Base-by-base conservation (phyloP, 2,888 invertebrate species). In the Megastigmus dorsalis region DNA sequence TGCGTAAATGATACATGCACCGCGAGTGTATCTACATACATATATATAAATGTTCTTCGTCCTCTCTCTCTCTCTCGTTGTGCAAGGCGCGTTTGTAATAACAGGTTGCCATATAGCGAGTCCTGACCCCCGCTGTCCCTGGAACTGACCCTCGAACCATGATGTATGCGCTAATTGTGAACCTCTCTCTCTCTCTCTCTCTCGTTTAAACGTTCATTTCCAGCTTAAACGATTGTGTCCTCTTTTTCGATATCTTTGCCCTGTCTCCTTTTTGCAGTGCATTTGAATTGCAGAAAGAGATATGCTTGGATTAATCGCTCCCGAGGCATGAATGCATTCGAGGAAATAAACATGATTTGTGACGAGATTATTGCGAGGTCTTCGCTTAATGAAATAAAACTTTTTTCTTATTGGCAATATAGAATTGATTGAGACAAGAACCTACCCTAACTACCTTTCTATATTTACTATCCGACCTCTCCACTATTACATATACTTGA, bases 131-230 rank as follows among this genome's bases (percentile, higher is more conserved):
- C 78, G 77, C 78, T 70, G 79, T 43, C 74, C 72, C 73, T 60
- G 63, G 66, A 43, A 79, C 79, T 74, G 80, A 78, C 79, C 83
- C 81, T 82, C 80, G 77, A 76, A 80, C 82, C 79, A 79, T 85
- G 85, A 85, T 85, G 84, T 84, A 85, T 84, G 85, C 84, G 84
- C 83, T 86, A 85, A 86, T 86, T 85, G 84, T 82, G 82, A 82
- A 82, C 83, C 83, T 81, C 78, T 80, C 78, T 80, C 77, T 76
- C 75, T 26, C 73, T 69, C 65, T 63, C 48, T 38, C 70, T 63
- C 41, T 30, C 33, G 36, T 48, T 55, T 41, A 23, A 6, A 7
- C 38, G 10, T 50, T 68, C 48, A 9, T 36, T 65, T 57, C 23
- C 23, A 48, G 36, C 45, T 41, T 15, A 48, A 43, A 26, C 15